Base-by-base conservation (phyloP, 1,140 invertebrate genomes). In the Lepidurus arcticus region DNA sequence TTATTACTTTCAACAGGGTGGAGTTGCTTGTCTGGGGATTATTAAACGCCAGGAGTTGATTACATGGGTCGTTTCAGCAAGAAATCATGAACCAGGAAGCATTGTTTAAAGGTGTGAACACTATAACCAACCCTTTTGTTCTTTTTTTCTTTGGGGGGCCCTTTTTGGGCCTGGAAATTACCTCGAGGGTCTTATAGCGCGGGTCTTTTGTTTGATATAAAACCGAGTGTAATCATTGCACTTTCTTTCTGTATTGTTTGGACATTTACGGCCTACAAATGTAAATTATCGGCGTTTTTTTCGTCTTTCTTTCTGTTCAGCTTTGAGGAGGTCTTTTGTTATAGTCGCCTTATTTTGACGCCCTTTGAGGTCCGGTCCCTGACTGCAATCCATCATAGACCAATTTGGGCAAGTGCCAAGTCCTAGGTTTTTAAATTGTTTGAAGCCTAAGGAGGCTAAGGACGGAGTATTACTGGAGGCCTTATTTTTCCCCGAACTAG, bases 1-100 rank as follows among this genome's bases (percentile, higher is more conserved):
- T 65, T 65, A 65, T 65, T 65, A 65, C 53, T 21, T 65, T 65
- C 53, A 65, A 21, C 53, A 65, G 53, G 53, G 53, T 21, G 53
- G 53, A 65, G 53, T 16, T 65, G 53, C 16, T 13, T 65, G 16
- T 13, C 21, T 21, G 16, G n/a, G 53, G 13, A 65, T 65, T 65
- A 65, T 65, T 13, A 65, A 65, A 65, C 53, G 53, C 53, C 53
- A 65, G 53, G 53, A 65, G 53, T n/a, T 16, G 53, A 65, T 65
- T 65, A 65, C 53, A n/a, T 65, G 53, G 53, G 53, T 65, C 53
- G 53, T 65, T 65, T 21, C 16, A 21, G 34, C 34, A 34, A 34
- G 13, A 21, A 65, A 65, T 65, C 53, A 65, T n/a, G n/a, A 65
- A 34, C 34, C 34, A n/a, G 53, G 53, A 65, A 65, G 53, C 53